Base-by-base conservation (phyloP, 2,797 vertebrate genomes). In the Phyllotis vaccarum region DNA sequence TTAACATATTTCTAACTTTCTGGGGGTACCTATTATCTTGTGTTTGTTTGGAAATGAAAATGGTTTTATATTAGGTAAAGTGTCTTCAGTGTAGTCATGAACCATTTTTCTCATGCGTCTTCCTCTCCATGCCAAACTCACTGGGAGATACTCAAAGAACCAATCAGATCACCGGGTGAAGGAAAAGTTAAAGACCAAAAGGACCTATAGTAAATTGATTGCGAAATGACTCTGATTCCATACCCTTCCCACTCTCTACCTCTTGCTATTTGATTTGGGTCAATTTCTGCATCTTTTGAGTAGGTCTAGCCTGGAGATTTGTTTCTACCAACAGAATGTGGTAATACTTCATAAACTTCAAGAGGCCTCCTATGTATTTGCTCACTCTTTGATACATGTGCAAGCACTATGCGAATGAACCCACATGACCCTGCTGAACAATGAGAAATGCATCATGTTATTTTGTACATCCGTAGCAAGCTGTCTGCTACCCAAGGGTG, bases 21-120 rank as follows among this genome's bases (percentile, higher is more conserved):
- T 78, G 83, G 80, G 83, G 79, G 43, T 81, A 49, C 60, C 52
- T 89, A 90, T 96, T 66, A 94, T 21, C 91, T 95, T 82, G 66
- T 34, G 37, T 93, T 95, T 91, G 87, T 95, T 93, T 88, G 14
- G 43, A 95, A 96, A 95, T 24, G 29, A 91, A 97, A 96, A 60
- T 62, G 21, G 24, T 64, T 94, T 94, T 85, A 91, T 82, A 90
- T 92, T 95, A 70, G 16, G 80, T 92, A 83, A 94, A 94, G 46
- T 34, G 16, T 66, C 70, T 95, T 88, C 5, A 1, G 64, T 74
- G 88, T 0, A 94, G 37, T 78, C 58, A 43, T 40, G 21, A 31
- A 22, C 81, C 81, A 52, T 86, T 91, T 58, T 89, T 91, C 70
- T 70, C 64, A 4, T 82, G 60, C 64, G 14, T 22, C 34, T 72